Base-by-base conservation (phyloP, 2,888 invertebrate species). In the Tyria jacobaeae region DNA sequence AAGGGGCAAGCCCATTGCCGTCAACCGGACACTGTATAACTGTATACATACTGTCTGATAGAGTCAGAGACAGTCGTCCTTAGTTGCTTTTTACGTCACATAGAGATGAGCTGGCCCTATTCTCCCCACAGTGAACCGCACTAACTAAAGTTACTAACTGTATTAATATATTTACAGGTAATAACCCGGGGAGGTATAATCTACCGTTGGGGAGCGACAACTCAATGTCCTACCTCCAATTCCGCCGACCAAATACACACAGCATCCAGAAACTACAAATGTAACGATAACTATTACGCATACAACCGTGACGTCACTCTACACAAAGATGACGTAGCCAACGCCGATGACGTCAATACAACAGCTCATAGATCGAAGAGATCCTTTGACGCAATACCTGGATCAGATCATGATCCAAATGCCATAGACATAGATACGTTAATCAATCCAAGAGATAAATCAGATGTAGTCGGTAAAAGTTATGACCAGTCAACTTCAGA, bases 181-280 rank as follows among this genome's bases (percentile, higher is more conserved):
- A 87, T 94, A 39, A 94, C 93, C 5, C 83, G 94, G 27, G 92
- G 92, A 5, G 94, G 94, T 1, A 87, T 87, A 35, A 90, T 94
- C 58, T 87, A 91, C 78, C 88, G 93, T 1, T 94, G 94, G 94
- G 94, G 94, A 2, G 91, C 91, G 0, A 92, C 92, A 0, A 92
- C 92, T 0, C 94, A 94, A 68, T 94, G 94, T 50, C 92, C 93
- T 0, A 75, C 84, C 2, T 73, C 85, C 2, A 86, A 78, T 51
- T 73, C 85, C 1, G 75, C 77, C 0, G 83, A 83, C 57, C 84
- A 87, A 62, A 81, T 87, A 4, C 81, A 83, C 25, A 84, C 85
- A 0, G 76, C 87, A 0, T 68, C 84, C 0, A 81, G 89, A 49
- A 81, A 89, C 71, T 80, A 79, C 56, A 76, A 76, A 63, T 92